Evolutionary conservation across 2,113 vertebrate species (phyloP).

Genomic region (Mesembrinibis cayennensis): DNA sequence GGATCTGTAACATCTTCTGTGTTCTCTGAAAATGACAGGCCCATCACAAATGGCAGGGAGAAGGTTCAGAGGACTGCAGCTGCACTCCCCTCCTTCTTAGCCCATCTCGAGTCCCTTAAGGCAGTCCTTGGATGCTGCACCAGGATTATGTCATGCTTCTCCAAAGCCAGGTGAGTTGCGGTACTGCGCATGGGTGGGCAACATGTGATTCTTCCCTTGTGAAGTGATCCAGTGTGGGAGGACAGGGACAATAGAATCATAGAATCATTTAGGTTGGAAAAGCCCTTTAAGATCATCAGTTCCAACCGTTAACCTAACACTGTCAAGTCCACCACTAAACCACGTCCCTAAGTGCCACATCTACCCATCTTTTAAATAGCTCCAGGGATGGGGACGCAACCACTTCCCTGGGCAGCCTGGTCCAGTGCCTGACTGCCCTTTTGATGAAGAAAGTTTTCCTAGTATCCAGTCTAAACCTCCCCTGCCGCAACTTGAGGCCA

Average conservation of each 20-base stretch:
- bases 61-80: neutral
- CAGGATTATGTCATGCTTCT: neutral
- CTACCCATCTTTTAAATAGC: no score
- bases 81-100: neutral
- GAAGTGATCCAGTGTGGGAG: neutral
- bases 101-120: neutral
- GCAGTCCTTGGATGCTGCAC: neutral
- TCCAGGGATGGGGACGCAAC: no score
- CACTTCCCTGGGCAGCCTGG: no score
- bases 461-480: no score
- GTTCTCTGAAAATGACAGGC: neutral
- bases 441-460: no score
- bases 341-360: no score
- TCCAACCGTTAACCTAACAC: no score
- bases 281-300: no score
- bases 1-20: neutral
- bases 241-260: neutral
- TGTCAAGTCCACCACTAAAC: no score
- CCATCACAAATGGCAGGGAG: neutral
- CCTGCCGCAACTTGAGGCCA: no score
- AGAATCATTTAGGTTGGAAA: no score
- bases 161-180: neutral
- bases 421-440: no score
- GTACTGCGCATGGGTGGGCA: rapidly evolving
- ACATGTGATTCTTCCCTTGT: neutral